These are phyloP conservation scores for Bombus superbus DNA, from an alignment of 1,140 invertebrate species.

Conservation along the genomic window DNA sequence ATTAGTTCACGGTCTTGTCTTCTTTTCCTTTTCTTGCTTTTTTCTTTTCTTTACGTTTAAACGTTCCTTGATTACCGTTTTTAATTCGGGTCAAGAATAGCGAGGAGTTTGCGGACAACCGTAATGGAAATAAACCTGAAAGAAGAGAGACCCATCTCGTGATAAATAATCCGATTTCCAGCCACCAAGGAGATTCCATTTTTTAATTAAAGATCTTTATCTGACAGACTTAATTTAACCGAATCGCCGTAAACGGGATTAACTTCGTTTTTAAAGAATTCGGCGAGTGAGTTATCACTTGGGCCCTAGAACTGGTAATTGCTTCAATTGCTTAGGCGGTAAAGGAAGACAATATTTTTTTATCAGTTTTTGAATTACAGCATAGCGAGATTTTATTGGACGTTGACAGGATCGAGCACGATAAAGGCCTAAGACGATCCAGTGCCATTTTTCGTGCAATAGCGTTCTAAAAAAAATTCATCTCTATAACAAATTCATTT, in stretches of 20 bases:
- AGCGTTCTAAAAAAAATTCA: background rate
- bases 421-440: too few relatives aligned
- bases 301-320: background rate
- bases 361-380: too few relatives aligned
- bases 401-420: too few relatives aligned
- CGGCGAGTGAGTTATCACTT: background rate
- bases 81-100: constrained; percentile 36
- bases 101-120: constrained; percentile 16
- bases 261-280: background rate
- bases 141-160: background rate
- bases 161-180: constrained; percentile 24
- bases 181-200: background rate
- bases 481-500: too few relatives aligned
- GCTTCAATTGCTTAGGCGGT: background rate
- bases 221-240: background rate
- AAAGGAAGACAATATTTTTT: background rate
- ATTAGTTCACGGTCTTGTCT: constrained; percentile 16
- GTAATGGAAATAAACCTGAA: constrained; percentile 21
- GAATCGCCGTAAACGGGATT: background rate
- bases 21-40: background rate
- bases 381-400: too few relatives aligned
- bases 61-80: background rate
- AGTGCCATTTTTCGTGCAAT: too few relatives aligned
- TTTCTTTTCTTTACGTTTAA: background rate
- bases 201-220: constrained; percentile 34